Evolutionary conservation across 1,140 invertebrate species (phyloP), one percentile per base, ranked within the genome.

Genomic region (Manduca sexta): DNA sequence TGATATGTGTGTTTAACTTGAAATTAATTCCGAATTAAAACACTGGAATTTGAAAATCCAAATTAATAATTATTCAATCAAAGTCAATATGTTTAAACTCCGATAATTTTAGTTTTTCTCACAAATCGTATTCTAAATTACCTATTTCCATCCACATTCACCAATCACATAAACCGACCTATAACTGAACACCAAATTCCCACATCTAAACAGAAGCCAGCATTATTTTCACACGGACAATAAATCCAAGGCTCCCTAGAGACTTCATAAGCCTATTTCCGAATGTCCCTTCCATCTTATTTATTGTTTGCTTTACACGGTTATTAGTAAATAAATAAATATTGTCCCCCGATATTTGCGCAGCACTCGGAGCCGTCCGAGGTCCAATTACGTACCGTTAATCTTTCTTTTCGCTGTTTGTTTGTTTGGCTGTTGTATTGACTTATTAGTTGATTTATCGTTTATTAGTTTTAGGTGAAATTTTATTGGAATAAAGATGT

Each of bases 291-390:
- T 70, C 71, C 74, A 73, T 75, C 65, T 75, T 80, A 74, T 79
- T 80, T 80, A 83, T 77, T 79, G 70, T 80, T 77, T 77, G 71
- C 66, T 43, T 63, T 69, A 64, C 56, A 61, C 53, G 56, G 75
- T 80, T 81, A 84, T 84, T 84, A 84, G 77, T 72, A 78, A 81
- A 79, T 78, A 82, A 82, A 80, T 78, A 81, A 78, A 81, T 78
- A 78, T 76, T 69, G 71, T 77, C 66, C 77, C 73, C 55, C 47
- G 26, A 38, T 84, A 46, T 84, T 79, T 84, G 75, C 53, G 10
- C 38, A 65, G 56, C 77, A 64, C 80, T 84, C 66, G 53, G 45
- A 42, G 60, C 74, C 72, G 75, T 69, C 62, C 54, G 12, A 45
- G 41, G 62, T 53, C 61, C 80, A 74, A 81, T 84, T 84, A 80